Evolutionary conservation across 1,140 invertebrate species (phyloP), one percentile per base, ranked within the genome.

Genomic region (Neodiprion virginianus): DNA sequence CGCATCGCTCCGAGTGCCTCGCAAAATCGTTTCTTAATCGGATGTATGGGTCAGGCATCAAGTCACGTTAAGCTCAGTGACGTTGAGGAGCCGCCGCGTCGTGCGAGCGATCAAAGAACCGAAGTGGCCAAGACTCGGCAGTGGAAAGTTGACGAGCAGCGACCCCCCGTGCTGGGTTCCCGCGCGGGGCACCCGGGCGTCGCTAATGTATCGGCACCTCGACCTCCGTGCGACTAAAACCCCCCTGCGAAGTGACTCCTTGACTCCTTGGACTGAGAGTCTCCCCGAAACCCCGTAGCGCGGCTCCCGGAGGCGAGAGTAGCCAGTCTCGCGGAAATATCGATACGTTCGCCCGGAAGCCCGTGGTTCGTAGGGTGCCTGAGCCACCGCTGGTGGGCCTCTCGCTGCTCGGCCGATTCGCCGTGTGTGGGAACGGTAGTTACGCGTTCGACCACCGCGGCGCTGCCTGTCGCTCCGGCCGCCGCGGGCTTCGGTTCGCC

Each of bases 271-370:
- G 23, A 73, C 50, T 61, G 77, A 67, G 78, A 75, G 71, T 79
- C 74, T 49, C 77, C 75, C 74, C 78, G 79, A 68, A 47, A 40
- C 28, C 28, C 28, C 28, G 28, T 1, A 5, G 11, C 7, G 53
- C 53, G 53, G 8, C 53, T 61, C 53, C 53, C 53, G 53, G 53
- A 61, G 53, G 53, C 53, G 7, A 61, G 53, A 61, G 61, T 74
- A 83, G 79, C 82, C 85, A 83, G 78, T 86, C 85, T 86, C 78
- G 77, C 79, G 84, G 84, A 85, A 86, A 85, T 84, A 85, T 84
- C 81, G 81, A 84, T 78, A 82, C 82, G 72, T 74, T 82, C 77
- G 76, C 49, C 69, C 67, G 79, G 77, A 77, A 80, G 67, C 7
- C 40, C 67, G 21, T 10, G 61, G 12, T 3, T 14, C 12, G 12